Evolutionary conservation across 1,140 invertebrate genomes (phyloP).

Genomic region (Diprion similis): DNA sequence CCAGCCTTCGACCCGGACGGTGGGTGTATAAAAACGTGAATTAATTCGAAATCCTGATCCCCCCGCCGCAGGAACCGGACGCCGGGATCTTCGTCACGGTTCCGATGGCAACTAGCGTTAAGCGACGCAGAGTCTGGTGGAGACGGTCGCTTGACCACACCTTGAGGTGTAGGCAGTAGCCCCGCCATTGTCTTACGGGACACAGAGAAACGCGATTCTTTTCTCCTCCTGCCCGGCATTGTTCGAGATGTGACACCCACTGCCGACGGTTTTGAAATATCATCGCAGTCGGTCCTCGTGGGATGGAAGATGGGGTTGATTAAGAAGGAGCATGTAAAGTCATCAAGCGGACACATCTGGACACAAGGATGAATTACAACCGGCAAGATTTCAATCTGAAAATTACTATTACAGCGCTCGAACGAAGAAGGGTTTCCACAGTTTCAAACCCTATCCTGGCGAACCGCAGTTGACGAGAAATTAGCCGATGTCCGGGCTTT

Average conservation of each 20-base stretch:
- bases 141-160: background rate
- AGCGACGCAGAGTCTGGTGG: too few species aligned
- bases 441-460: background rate
- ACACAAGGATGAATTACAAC: too few species aligned
- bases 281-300: background rate
- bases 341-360: too few species aligned
- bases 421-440: background rate
- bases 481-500: background rate
- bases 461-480: background rate
- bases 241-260: background rate
- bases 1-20: too few species aligned
- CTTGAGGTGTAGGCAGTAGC: background rate
- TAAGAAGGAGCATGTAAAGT: too few species aligned
- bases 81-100: background rate
- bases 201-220: background rate
- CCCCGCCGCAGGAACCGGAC: background rate
- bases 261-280: background rate
- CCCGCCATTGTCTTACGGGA: background rate
- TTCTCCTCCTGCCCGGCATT: background rate
- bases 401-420: too few species aligned
- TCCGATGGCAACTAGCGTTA: background rate
- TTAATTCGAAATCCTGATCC: background rate
- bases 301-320: too few species aligned
- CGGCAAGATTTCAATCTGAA: too few species aligned
- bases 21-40: background rate